A percentile compares a stretch with the other conserved stretches of the same genome.
phyloP scores from a whole-genome alignment of 2,797 vertebrate species.

The Lemur catta region DNA sequence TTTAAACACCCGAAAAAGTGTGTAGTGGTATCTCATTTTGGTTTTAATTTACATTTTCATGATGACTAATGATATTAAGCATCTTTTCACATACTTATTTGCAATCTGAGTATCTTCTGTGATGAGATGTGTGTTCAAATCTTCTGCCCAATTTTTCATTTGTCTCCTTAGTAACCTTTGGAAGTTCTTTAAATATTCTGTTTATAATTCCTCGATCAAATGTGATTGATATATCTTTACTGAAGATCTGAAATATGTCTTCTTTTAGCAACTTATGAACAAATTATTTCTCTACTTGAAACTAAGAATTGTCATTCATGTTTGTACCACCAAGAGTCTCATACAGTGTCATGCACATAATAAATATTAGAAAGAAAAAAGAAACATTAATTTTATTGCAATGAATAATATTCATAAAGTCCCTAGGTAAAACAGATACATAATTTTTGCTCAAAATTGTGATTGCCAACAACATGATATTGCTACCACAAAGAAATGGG shows the following conservation, averaged over 20 bases:
- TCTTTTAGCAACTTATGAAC: neutral
- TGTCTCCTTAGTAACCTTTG: neutral
- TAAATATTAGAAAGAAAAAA: neutral
- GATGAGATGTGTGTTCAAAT: neutral
- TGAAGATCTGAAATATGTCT: neutral
- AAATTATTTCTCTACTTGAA: neutral
- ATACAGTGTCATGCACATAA: neutral
- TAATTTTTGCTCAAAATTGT: neutral
- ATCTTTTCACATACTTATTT: neutral
- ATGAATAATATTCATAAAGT: neutral
- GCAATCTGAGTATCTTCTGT: neutral
- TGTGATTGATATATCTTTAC: neutral
- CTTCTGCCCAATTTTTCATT: neutral
- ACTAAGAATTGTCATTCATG: neutral
- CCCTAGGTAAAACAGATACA: neutral
- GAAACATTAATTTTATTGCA: neutral
- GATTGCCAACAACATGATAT: no score
- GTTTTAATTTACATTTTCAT: neutral
- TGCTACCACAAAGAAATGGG: neutral
- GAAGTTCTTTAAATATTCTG: neutral
- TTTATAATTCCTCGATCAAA: neutral
- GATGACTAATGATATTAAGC: neutral
- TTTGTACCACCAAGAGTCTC: neutral
- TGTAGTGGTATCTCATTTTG: neutral
- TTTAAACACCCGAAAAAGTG: neutral